A percentile compares a stretch with the other conserved stretches of the same genome.
Evolutionary conservation across 53 echinoderm and acorn worm genomes (phyloP).

Genomic region (Apostichopus leukothele): DNA sequence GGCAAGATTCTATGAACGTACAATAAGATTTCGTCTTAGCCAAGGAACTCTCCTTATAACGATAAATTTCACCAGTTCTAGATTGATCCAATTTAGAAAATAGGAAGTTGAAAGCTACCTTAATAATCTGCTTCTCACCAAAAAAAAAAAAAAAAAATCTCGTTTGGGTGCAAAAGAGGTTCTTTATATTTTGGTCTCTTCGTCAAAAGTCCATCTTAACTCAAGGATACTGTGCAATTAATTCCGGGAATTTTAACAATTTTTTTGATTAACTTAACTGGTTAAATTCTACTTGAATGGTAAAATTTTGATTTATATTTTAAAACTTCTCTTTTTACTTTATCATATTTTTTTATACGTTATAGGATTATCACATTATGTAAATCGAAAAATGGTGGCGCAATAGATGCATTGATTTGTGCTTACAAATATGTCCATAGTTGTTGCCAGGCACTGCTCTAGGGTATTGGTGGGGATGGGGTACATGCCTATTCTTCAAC

Average conservation of each 20-base stretch:
- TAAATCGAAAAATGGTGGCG: too few relatives aligned
- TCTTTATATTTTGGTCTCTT: not conserved
- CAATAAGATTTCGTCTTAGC: conserved; percentile 41
- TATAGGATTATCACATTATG: too few relatives aligned
- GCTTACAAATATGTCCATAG: too few relatives aligned
- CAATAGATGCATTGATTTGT: too few relatives aligned
- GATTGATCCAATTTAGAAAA: conserved; percentile 47
- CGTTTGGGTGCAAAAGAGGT: not conserved
- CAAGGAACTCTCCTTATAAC: conserved; percentile 5
- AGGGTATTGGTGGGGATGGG: too few relatives aligned
- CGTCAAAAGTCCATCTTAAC: not conserved
- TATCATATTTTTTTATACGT: too few relatives aligned
- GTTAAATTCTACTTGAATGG: not conserved
- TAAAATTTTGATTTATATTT: not conserved
- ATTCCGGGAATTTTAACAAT: not conserved
- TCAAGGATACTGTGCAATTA: conserved; percentile 7
- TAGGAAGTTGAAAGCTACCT: conserved; percentile 49
- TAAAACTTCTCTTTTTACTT: too few relatives aligned
- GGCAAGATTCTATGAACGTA: conserved; percentile 41
- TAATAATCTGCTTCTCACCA: conserved; percentile 22
- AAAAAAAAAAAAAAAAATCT: not conserved
- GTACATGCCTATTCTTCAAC: too few relatives aligned
- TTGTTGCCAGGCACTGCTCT: too few relatives aligned
- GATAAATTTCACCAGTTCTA: conserved; percentile 30
- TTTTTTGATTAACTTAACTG: not conserved